Evolutionary conservation across 2,888 invertebrate species (phyloP).

Genomic region (Galerucella pusilla): DNA sequence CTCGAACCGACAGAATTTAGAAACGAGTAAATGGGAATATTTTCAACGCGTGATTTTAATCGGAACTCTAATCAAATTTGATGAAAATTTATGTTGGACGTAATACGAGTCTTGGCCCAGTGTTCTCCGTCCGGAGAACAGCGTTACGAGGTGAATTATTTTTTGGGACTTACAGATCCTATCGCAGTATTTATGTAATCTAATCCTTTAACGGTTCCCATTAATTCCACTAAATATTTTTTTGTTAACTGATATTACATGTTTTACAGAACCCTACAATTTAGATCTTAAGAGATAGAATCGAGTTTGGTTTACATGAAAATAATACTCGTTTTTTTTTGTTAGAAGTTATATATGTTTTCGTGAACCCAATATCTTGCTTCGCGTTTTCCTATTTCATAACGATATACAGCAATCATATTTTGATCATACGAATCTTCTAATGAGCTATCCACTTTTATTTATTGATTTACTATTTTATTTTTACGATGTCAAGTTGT

Average conservation of each 20-base stretch:
- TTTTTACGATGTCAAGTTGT: too few species aligned
- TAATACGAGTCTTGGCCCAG: not conserved
- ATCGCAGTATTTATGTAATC: constrained; percentile 11
- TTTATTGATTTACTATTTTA: too few species aligned
- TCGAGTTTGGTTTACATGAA: not conserved
- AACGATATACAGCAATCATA: too few species aligned
- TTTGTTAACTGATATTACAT: not conserved
- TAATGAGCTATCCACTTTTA: too few species aligned
- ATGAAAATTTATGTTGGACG: not conserved
- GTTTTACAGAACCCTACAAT: not conserved
- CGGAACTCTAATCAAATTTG: constrained; percentile 6
- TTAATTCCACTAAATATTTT: not conserved
- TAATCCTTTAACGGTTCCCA: constrained; percentile 7
- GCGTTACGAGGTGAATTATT: constrained; percentile 2
- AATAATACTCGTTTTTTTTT: not conserved
- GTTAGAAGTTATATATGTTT: not conserved
- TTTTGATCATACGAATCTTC: too few species aligned
- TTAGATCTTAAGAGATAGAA: not conserved
- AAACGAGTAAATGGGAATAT: constrained; percentile 3
- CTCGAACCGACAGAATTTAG: not conserved
- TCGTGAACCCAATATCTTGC: too few species aligned
- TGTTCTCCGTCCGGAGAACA: constrained; percentile 6
- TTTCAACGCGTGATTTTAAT: constrained; percentile 12
- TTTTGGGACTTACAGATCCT: constrained; percentile 2
- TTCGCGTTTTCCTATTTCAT: too few species aligned